Percentiles rank a stretch among this genome's conserved stretches.
Evolutionary conservation across 2,113 vertebrate genomes (phyloP).

Genomic region (Columba livia): DNA sequence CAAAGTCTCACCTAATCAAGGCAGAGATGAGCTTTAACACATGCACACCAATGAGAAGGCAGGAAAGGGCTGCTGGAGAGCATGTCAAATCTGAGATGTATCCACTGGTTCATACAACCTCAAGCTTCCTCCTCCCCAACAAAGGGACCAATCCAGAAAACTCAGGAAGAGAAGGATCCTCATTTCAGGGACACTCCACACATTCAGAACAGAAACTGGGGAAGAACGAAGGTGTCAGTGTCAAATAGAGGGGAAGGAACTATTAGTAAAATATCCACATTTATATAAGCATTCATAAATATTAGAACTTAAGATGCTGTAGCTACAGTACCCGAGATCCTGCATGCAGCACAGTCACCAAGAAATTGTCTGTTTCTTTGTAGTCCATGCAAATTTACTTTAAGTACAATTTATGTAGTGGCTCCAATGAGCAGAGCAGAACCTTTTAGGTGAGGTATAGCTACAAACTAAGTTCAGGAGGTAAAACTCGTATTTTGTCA

Average conservation of each 20-base stretch:
- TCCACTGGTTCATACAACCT: neutral
- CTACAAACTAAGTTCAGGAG: neutral
- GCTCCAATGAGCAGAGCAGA: neutral
- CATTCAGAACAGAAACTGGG: neutral
- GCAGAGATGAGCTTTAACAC: neutral
- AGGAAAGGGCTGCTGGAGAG: neutral
- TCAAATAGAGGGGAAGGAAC: neutral
- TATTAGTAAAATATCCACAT: neutral
- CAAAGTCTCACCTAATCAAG: neutral
- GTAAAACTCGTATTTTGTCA: neutral
- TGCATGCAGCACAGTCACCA: neutral
- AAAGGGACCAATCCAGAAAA: neutral
- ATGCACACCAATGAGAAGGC: neutral
- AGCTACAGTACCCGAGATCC: neutral
- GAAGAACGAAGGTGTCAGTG: neutral
- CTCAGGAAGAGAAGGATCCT: neutral
- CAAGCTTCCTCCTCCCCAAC: neutral
- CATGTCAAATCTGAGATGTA: neutral
- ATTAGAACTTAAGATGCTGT: neutral
- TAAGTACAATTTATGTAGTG: fast-evolving
- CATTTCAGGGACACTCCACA: neutral
- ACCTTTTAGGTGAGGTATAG: neutral
- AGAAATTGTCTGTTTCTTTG: neutral
- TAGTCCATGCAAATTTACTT: neutral
- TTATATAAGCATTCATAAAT: neutral